Percentiles rank a stretch among this genome's conserved stretches.
phyloP scores from a whole-genome alignment of 2,888 invertebrate genomes.

The Heteropelma amictum region DNA sequence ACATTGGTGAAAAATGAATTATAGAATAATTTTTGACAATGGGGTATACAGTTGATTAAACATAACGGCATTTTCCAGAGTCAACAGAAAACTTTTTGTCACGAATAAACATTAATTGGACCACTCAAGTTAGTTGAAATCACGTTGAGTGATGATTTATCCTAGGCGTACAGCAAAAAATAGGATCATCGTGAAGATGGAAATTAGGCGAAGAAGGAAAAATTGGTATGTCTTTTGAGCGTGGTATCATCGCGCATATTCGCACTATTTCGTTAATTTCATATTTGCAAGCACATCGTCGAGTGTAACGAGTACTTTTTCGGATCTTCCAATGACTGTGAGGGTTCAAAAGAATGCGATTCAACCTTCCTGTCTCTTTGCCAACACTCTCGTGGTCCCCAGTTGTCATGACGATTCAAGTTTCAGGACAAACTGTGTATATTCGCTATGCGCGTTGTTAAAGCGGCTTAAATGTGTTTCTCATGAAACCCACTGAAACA shows the following conservation, averaged over 20 bases:
- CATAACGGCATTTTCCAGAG: no score
- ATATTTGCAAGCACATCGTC: conserved; percentile 2
- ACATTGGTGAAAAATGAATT: no score
- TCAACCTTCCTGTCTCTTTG: background rate
- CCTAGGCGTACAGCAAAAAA: background rate
- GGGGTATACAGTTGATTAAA: no score
- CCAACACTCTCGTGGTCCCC: background rate
- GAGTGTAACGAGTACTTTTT: conserved; percentile 3
- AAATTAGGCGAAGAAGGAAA: background rate
- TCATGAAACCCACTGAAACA: background rate
- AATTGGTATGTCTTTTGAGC: background rate
- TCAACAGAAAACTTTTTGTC: no score
- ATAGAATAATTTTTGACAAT: no score
- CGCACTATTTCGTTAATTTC: conserved; percentile 15
- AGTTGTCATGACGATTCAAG: conserved; percentile 55
- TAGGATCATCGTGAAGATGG: background rate
- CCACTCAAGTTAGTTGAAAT: no score
- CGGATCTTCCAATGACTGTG: background rate
- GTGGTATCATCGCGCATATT: background rate
- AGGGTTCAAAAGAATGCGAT: background rate
- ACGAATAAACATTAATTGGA: no score
- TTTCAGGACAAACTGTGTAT: conserved; percentile 55
- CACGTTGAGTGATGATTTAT: background rate
- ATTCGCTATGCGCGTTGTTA: conserved; percentile 38
- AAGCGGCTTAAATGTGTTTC: conserved; percentile 20